A percentile compares a stretch with the other conserved stretches of the same genome.
These are phyloP conservation scores for Stichopus chloronotus DNA, from an alignment of 35 echinoderm and acorn worm genomes.

Conservation along the genomic window DNA sequence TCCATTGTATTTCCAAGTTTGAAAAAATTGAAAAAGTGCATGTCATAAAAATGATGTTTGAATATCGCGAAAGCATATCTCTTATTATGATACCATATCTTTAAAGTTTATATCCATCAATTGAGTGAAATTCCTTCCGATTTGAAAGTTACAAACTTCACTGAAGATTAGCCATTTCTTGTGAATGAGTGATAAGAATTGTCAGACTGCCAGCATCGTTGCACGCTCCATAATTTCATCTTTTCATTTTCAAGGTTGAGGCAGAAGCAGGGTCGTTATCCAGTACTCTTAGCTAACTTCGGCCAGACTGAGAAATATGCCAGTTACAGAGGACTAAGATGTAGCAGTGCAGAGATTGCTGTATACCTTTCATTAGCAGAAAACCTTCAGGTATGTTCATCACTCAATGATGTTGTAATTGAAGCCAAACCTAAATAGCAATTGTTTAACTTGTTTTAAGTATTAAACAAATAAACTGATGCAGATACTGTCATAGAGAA, in stretches of 20 bases:
- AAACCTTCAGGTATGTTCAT: slow-evolving; percentile 8
- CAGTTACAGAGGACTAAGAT: slow-evolving; percentile 23
- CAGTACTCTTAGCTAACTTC: slow-evolving; percentile 21
- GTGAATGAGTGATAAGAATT: too few species aligned
- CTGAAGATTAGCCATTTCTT: too few species aligned
- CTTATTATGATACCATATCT: too few species aligned
- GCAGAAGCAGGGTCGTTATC: slow-evolving; percentile 38
- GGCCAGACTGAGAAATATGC: slow-evolving; percentile 36
- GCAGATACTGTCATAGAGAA: neutral
- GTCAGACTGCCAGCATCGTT: too few species aligned
- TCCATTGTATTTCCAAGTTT: too few species aligned
- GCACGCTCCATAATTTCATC: neutral
- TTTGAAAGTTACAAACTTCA: too few species aligned
- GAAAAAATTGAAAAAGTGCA: too few species aligned
- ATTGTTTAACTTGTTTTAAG: neutral
- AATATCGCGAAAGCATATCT: too few species aligned
- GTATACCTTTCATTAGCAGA: neutral
- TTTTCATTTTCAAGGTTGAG: neutral
- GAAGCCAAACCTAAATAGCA: neutral
- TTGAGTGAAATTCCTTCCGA: too few species aligned
- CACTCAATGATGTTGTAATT: neutral
- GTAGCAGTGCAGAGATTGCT: slow-evolving; percentile 40
- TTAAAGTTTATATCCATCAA: too few species aligned
- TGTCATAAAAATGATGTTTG: too few species aligned
- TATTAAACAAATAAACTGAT: neutral